These are phyloP conservation scores for Lophura nycthemera DNA, from an alignment of 2,113 vertebrate species.

Conservation along the genomic window DNA sequence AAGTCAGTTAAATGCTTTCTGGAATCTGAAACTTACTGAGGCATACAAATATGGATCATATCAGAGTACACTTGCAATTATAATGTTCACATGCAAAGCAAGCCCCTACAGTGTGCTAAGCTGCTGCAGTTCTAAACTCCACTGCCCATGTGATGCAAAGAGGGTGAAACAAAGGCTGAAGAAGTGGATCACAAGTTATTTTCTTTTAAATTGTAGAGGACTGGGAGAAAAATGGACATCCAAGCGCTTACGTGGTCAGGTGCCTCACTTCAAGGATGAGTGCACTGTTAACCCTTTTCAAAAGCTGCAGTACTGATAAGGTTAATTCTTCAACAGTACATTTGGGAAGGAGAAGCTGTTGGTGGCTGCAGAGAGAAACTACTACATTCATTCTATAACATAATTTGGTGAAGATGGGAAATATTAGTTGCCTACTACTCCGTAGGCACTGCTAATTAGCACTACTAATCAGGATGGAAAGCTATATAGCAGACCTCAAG, in stretches of 20 bases:
- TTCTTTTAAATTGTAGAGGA: background rate
- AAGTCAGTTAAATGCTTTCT: background rate
- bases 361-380: no score
- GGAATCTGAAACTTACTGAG: conserved; percentile 4
- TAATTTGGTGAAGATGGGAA: background rate
- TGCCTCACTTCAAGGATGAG: background rate
- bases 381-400: background rate
- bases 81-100: background rate
- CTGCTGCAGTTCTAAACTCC: background rate
- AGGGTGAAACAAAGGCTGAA: background rate
- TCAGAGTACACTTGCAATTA: background rate
- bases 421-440: background rate
- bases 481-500: background rate
- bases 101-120: background rate
- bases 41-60: background rate
- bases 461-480: no score
- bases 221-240: background rate
- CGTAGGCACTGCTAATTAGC: no score
- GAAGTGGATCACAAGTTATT: background rate
- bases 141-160: background rate
- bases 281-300: background rate
- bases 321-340: background rate
- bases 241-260: background rate
- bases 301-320: background rate
- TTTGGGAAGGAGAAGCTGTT: no score